Evolutionary conservation across 2,888 invertebrate species (phyloP), one percentile per base, ranked within the genome.

Genomic region (Yponomeuta evonymella): DNA sequence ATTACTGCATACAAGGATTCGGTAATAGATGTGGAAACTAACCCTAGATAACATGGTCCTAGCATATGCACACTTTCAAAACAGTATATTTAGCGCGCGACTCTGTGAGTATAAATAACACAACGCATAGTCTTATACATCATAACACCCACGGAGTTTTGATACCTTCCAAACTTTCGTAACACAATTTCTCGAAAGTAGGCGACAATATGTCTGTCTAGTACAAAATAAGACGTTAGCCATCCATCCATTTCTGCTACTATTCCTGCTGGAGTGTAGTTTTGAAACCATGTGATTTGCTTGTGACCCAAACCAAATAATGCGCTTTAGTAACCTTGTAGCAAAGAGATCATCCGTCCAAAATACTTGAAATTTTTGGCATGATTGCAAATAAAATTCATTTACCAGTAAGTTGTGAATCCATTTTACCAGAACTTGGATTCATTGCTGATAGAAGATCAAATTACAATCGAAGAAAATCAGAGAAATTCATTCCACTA

Each of bases 391-490:
- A 65, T 62, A n/a, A 33, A 70, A 67, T 48, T 43, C 62, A 78
- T 83, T 79, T 76, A 87, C 90, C 80, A 36, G 90, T 89, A 33
- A 85, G 77, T 73, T 86, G 82, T 48, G 87, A 81, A 77, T 90
- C 89, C 86, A 88, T 88, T 81, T 80, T 87, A 64, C 73, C 79
- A 58, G 73, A 70, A 69, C 70, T 70, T 43, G 74, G 73, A 76
- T 75, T 82, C 78, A 80, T 81, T 66, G 30, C 64, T 15, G n/a
- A 48, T 67, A 70, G 67, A 67, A 43, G 73, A 74, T 74, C 72
- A 72, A 73, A 73, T 74, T 30, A 71, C 48, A n/a, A 33, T 43
- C 4, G 9, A 11, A 23, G n/a, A 68, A 48, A n/a, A 11, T 48
- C 48, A 23, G 23, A 23, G 23, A 23, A 23, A 23, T 23, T 1